Evolutionary conservation across 2,797 vertebrate species (phyloP).

Genomic region (Pipistrellus kuhlii): DNA sequence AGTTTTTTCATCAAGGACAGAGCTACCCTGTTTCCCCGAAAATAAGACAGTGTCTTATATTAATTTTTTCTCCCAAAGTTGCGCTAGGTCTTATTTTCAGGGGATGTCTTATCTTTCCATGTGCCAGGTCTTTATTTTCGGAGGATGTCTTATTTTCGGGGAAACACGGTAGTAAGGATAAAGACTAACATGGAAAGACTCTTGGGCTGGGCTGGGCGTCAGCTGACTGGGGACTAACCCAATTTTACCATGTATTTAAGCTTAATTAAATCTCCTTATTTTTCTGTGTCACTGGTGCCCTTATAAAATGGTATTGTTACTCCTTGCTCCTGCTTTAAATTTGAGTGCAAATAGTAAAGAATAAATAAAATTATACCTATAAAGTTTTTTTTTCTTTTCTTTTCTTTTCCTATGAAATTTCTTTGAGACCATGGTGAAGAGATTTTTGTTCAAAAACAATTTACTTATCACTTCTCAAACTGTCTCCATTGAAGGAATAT

Average conservation of each 20-base stretch:
- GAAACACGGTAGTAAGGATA: neutral
- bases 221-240: neutral
- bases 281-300: neutral
- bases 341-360: constrained; percentile 6
- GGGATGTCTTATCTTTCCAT: no score
- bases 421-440: constrained; percentile 16
- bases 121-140: no score
- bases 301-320: neutral
- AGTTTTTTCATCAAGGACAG: neutral
- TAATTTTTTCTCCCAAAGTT: no score
- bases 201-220: neutral
- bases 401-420: neutral
- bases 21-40: neutral
- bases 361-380: constrained; percentile 14
- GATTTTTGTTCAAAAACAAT: constrained; percentile 17
- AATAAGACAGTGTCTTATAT: no score
- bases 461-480: neutral
- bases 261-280: neutral
- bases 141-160: no score
- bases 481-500: neutral
- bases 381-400: neutral
- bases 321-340: constrained; percentile 18
- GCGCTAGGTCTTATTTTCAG: no score
- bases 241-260: neutral
- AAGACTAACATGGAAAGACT: neutral